Conservation (phyloP, 1,140 invertebrate genomes). For the Campodea augens region DNA sequence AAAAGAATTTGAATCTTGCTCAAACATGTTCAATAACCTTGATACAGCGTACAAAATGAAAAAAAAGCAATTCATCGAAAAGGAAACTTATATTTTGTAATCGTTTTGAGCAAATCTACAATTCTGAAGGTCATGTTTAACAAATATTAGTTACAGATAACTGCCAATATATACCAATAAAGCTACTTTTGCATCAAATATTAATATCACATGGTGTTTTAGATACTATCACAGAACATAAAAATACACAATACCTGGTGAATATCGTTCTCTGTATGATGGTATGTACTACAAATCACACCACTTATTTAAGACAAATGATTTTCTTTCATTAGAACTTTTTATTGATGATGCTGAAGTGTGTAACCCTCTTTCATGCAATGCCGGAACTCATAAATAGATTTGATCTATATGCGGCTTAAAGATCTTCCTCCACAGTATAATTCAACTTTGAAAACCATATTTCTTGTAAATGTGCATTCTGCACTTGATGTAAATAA, state of each 20-base stretch:
- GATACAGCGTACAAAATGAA: background rate
- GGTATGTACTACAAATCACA: background rate
- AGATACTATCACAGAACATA: no score
- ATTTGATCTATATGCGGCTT: background rate
- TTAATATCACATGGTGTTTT: no score
- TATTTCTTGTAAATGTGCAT: background rate
- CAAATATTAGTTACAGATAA: background rate
- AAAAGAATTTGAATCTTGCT: background rate
- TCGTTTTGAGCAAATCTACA: background rate
- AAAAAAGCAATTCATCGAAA: background rate
- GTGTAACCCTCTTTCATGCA: background rate
- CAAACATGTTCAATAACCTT: background rate
- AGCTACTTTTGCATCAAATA: background rate
- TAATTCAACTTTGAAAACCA: background rate
- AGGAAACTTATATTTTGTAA: background rate
- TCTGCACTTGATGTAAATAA: background rate
- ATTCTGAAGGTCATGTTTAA: background rate
- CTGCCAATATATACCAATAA: background rate
- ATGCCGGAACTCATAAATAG: background rate
- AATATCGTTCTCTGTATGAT: no score
- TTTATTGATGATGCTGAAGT: background rate
- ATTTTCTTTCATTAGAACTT: background rate
- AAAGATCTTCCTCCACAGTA: background rate
- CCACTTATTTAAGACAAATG: background rate
- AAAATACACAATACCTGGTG: no score